Evolutionary conservation across 2,113 vertebrate genomes (phyloP), one percentile per base, ranked within the genome.

Genomic region (Noturus placidus): DNA sequence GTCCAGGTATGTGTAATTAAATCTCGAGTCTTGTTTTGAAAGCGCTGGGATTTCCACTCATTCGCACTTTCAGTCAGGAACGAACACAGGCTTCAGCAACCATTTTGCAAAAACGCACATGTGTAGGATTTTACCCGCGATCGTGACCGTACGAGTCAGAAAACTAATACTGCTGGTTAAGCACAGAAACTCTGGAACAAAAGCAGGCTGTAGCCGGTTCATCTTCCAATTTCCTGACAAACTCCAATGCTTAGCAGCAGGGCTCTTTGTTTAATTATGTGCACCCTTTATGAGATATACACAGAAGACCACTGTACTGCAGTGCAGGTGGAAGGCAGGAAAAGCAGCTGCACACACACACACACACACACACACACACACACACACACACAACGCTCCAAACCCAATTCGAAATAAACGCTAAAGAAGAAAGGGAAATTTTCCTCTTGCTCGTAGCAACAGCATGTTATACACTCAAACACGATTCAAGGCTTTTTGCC

Each of bases 1-100:
- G 91, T 92, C 91, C 93, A 95, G 94, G 94, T 94, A 94, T 95
- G 94, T 92, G 93, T 93, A 94, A 95, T 92, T 90, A 94, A 95
- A 94, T 92, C 92, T 92, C 19, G 84, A 77, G 87, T 88, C 90
- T 88, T 94, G 93, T 94, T 95, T 94, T 92, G 87, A 93, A 92
- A 94, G 92, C 92, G 90, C 90, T 90, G 81, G 90, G 93, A 94
- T 93, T 94, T 91, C 92, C 91, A 93, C 89, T 92, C 91, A 81
- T 93, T 93, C 93, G 93, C 91, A 90, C 91, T 89, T 94, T 91
- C 89, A 80, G 76, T 85, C 57, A 86, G 56, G 52, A 65, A 86
- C 50, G 59, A 78, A 59, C 80, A 56, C 19, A 2, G 85, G 83
- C 82, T 90, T 84, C 83, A 38, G 57, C 50, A 30, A 15, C 33